Percentiles rank a stretch among this genome's conserved stretches.
Evolutionary conservation across 1,140 invertebrate genomes (phyloP).

Genomic region (Palaemon carinicauda): DNA sequence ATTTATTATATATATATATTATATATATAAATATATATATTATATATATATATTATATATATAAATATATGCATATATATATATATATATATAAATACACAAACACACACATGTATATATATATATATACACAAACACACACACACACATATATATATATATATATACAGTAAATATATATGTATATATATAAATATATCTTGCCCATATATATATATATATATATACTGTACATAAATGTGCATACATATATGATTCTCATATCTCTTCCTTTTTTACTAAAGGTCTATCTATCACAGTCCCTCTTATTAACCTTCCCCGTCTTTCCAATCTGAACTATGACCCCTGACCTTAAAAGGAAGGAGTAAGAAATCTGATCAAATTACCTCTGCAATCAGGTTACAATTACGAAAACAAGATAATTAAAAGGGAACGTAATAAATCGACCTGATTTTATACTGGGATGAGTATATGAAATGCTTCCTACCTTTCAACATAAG

Average conservation of each 20-base stretch:
- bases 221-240: background rate
- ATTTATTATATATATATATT: background rate
- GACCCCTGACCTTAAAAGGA: too few species aligned
- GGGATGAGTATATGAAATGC: too few species aligned
- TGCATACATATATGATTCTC: background rate
- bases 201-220: conserved; percentile 2
- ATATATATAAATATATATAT: background rate
- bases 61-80: background rate
- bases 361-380: too few species aligned
- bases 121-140: background rate
- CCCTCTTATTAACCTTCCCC: too few species aligned
- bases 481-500: too few species aligned
- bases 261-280: too few species aligned
- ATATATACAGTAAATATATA: conserved; percentile 2
- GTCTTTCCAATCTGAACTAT: too few species aligned
- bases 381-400: too few species aligned
- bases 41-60: conserved; percentile 2
- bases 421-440: too few species aligned
- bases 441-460: too few species aligned
- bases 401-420: too few species aligned
- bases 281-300: too few species aligned
- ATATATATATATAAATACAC: background rate
- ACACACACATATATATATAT: background rate
- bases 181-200: background rate
- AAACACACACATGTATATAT: background rate